Percentiles rank a stretch among this genome's conserved stretches.
These are phyloP conservation scores for Cyclina sinensis DNA, from an alignment of 1,140 invertebrate species.

Conservation along the genomic window DNA sequence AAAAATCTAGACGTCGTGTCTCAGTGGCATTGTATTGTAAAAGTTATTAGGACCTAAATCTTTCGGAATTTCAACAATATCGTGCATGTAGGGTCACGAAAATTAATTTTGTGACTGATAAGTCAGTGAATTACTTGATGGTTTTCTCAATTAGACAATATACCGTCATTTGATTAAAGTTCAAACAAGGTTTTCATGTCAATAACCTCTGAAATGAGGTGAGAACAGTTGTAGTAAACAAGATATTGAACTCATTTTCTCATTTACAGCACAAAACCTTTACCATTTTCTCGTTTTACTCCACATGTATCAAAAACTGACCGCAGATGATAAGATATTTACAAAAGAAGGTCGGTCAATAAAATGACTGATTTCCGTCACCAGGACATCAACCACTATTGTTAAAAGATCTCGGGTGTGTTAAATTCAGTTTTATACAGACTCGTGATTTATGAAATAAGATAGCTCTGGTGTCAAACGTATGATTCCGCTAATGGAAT, in stretches of 20 bases:
- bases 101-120: background rate
- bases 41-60: too few relatives aligned
- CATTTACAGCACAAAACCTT: background rate
- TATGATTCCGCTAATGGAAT: conserved; percentile 7
- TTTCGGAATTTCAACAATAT: too few relatives aligned
- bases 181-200: background rate
- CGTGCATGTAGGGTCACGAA: background rate
- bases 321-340: background rate
- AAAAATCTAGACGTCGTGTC: too few relatives aligned
- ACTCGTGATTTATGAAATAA: too few relatives aligned
- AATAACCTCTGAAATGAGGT: background rate
- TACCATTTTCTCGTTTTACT: too few relatives aligned
- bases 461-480: too few relatives aligned
- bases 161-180: background rate
- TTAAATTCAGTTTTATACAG: too few relatives aligned
- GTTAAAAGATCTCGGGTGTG: too few relatives aligned
- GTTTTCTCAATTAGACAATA: background rate
- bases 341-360: background rate
- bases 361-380: background rate
- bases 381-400: too few relatives aligned
- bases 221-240: background rate
- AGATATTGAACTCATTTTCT: background rate
- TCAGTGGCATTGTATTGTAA: too few relatives aligned
- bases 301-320: background rate
- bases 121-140: background rate